Evolutionary conservation across 2,888 invertebrate genomes (phyloP).

Genomic region (Augochlorella aurata): DNA sequence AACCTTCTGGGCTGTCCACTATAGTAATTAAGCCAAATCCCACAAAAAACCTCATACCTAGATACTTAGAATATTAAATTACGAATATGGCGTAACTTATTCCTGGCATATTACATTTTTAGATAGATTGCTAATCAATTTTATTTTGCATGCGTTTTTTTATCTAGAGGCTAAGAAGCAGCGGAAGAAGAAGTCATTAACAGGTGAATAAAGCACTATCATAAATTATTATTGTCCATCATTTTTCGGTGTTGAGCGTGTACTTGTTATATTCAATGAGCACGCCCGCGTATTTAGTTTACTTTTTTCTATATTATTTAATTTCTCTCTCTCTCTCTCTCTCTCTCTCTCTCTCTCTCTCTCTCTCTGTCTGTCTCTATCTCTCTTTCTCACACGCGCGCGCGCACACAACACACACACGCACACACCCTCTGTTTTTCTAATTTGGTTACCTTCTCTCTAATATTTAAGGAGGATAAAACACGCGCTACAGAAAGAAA

Average conservation of each 20-base stretch:
- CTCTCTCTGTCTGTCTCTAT: not conserved
- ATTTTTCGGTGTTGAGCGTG: slow-evolving; percentile 50
- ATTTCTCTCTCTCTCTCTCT: not conserved
- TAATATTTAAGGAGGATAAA: not conserved
- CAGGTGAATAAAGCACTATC: slow-evolving; percentile 86
- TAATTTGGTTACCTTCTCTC: not conserved
- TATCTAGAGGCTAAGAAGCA: slow-evolving; percentile 95
- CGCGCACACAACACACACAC: too few species aligned
- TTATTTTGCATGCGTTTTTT: slow-evolving; percentile 81
- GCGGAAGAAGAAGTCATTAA: slow-evolving; percentile 95
- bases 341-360: not conserved
- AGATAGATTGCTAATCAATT: slow-evolving; percentile 79
- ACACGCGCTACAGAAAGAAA: not conserved
- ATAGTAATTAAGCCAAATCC: slow-evolving; percentile 30
- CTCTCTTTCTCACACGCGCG: too few species aligned
- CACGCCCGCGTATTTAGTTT: slow-evolving; percentile 37
- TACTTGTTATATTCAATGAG: slow-evolving; percentile 31
- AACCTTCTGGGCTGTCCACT: slow-evolving; percentile 57
- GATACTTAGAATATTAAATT: slow-evolving; percentile 24
- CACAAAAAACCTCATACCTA: slow-evolving; percentile 6
- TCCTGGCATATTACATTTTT: slow-evolving; percentile 68
- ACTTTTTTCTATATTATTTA: slow-evolving; percentile 5
- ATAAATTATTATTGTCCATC: slow-evolving; percentile 63
- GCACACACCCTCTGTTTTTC: not conserved
- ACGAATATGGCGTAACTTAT: slow-evolving; percentile 50